Evolutionary conservation across 1,140 invertebrate genomes (phyloP).

Genomic region (Drosophila albomicans): DNA sequence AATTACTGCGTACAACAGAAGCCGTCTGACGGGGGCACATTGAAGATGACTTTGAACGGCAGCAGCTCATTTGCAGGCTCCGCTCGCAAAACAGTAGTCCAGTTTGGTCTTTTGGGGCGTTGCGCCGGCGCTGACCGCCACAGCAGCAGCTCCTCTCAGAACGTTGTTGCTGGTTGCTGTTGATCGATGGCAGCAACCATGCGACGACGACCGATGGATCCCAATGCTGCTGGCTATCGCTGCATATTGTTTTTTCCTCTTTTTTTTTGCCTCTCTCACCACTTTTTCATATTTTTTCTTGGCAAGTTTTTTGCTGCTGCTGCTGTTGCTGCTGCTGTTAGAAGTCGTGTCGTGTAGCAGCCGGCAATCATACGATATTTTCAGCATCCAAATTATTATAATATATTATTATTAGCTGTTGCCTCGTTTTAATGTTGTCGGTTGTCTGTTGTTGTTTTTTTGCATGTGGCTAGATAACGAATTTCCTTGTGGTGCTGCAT

Average conservation of each 20-base stretch:
- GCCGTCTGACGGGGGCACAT: slow-evolving; percentile 71
- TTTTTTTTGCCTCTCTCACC: neutral
- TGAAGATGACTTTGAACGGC: slow-evolving; percentile 37
- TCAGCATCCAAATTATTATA: slow-evolving; percentile 84
- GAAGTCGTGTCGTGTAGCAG: slow-evolving; percentile 58
- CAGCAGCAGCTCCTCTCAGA: slow-evolving; percentile 36
- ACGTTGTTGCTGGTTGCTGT: slow-evolving; percentile 54
- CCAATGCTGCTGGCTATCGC: slow-evolving; percentile 52
- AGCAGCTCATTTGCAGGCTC: slow-evolving; percentile 52
- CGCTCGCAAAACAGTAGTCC: slow-evolving; percentile 57
- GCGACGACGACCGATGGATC: slow-evolving; percentile 30
- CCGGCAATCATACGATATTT: slow-evolving; percentile 79
- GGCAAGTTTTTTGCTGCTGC: slow-evolving; percentile 8
- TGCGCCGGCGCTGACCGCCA: slow-evolving; percentile 59
- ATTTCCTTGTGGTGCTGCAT: slow-evolving; percentile 33
- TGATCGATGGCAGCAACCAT: slow-evolving; percentile 60
- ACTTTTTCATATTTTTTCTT: slow-evolving; percentile 35
- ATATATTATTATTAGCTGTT: slow-evolving; percentile 84
- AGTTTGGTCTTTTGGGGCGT: slow-evolving; percentile 64
- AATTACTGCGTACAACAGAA: slow-evolving; percentile 85
- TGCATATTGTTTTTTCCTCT: neutral
- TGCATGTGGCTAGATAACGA: slow-evolving; percentile 48
- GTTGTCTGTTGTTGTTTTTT: slow-evolving; percentile 36
- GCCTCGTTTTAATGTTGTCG: slow-evolving; percentile 53
- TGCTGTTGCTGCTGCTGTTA: slow-evolving; percentile 47